Percentiles rank a stretch among this genome's conserved stretches.
These are phyloP conservation scores for Saturnia japonica DNA, from an alignment of 2,888 invertebrate genomes.

Conservation along the genomic window DNA sequence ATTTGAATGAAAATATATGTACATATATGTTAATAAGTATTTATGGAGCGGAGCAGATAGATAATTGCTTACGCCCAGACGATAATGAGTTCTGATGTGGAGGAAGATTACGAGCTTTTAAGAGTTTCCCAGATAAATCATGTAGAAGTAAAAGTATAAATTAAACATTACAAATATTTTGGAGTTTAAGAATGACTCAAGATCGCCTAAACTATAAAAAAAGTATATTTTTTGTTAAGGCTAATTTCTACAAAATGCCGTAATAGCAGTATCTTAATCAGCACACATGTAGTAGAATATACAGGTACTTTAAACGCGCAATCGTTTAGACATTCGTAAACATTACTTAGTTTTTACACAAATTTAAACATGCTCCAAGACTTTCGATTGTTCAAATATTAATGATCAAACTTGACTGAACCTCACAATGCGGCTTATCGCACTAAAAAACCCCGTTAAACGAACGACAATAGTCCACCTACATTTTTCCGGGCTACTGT, in stretches of 20 bases:
- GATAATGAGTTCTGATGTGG: neutral
- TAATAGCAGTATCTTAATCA: neutral
- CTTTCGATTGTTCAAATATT: neutral
- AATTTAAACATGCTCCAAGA: neutral
- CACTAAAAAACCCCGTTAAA: neutral
- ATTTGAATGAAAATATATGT: neutral
- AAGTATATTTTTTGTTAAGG: too few species aligned
- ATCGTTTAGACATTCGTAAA: neutral
- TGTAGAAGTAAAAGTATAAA: too few species aligned
- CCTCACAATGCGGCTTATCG: neutral
- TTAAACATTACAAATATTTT: too few species aligned
- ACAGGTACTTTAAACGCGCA: neutral
- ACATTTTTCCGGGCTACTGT: slow-evolving; percentile 20
- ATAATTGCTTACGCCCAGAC: neutral
- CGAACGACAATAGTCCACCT: slow-evolving; percentile 1
- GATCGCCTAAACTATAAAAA: too few species aligned
- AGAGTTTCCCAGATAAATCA: neutral
- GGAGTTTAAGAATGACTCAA: too few species aligned
- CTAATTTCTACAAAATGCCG: neutral
- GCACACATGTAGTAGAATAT: too few species aligned
- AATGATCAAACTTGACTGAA: neutral
- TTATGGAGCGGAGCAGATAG: neutral
- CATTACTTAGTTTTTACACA: too few species aligned
- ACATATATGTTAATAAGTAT: neutral
- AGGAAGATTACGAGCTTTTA: neutral